Conservation (phyloP, 1,140 invertebrate species). For the Panonychus citri region DNA sequence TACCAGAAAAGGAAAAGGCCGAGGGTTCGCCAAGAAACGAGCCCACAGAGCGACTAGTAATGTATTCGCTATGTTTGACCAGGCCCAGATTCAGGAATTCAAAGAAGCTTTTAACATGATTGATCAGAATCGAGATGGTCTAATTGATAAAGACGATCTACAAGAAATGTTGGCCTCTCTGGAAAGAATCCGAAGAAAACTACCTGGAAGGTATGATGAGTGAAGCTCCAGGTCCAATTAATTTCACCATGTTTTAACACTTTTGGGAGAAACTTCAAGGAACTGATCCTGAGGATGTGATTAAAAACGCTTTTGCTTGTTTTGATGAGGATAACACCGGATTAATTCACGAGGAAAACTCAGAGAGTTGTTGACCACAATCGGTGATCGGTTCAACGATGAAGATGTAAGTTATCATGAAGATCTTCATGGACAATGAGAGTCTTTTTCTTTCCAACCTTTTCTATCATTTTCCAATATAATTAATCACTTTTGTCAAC, state of each 20-base stretch:
- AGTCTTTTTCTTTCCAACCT: too few relatives aligned
- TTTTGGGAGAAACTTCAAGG: constrained; percentile 36
- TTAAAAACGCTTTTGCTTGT: constrained; percentile 35
- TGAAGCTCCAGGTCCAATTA: constrained; percentile 34
- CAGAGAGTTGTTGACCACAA: constrained; percentile 32
- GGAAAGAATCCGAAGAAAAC: constrained; percentile 38
- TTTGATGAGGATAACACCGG: constrained; percentile 34
- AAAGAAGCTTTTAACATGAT: constrained; percentile 99
- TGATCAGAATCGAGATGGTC: constrained; percentile 96
- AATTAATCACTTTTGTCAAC: too few relatives aligned
- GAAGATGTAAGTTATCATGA: constrained; percentile 26
- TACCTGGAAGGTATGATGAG: constrained; percentile 33
- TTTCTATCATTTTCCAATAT: too few relatives aligned
- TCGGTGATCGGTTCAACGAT: constrained; percentile 35
- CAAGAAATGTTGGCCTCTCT: constrained; percentile 96
- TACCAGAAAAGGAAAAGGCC: constrained; percentile 19
- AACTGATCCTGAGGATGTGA: constrained; percentile 36
- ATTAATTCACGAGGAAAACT: constrained; percentile 30
- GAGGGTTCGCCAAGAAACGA: constrained; percentile 19
- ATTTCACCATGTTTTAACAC: constrained; percentile 39
- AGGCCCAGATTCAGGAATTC: constrained; percentile 82
- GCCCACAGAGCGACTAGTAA: constrained; percentile 53
- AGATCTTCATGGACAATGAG: background rate
- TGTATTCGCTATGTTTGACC: constrained; percentile 98
- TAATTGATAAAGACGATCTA: constrained; percentile 94